Conservation (phyloP, 2,888 invertebrate species). For the Melipona beecheii region DNA sequence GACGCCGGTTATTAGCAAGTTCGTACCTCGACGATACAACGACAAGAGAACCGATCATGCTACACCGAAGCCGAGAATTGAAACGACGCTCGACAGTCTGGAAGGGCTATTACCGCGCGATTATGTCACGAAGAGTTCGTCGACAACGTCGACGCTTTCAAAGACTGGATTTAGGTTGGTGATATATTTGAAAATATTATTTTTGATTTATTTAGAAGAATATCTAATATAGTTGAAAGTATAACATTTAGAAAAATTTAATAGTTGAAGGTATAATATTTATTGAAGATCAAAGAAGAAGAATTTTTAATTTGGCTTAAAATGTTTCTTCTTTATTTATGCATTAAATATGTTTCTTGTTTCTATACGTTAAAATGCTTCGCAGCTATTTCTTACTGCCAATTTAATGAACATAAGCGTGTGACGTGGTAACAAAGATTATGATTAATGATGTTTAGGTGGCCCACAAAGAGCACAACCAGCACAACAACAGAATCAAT, state of each 20-base stretch:
- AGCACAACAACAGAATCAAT: slow-evolving; percentile 41
- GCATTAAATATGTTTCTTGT: no score
- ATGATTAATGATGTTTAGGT: slow-evolving; percentile 40
- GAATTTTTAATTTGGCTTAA: background rate
- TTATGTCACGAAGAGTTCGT: slow-evolving; percentile 39
- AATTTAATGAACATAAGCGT: background rate
- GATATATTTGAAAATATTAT: background rate
- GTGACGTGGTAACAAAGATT: no score
- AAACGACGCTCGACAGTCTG: slow-evolving; percentile 68
- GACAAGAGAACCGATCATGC: slow-evolving; percentile 72
- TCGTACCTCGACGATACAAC: slow-evolving; percentile 78
- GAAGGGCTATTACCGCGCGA: slow-evolving; percentile 71
- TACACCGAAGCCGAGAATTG: slow-evolving; percentile 47
- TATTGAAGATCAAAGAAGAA: no score
- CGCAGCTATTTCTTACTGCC: background rate
- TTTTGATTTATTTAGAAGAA: background rate
- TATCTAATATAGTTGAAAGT: background rate
- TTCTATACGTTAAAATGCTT: no score
- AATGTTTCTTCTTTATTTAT: background rate
- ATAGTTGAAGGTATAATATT: background rate
- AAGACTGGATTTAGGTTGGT: slow-evolving; percentile 66
- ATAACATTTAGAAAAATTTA: background rate
- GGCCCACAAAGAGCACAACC: slow-evolving; percentile 60
- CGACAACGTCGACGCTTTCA: slow-evolving; percentile 10
- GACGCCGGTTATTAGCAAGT: slow-evolving; percentile 82